A percentile compares a stretch with the other conserved stretches of the same genome.
Evolutionary conservation across 2,888 invertebrate genomes (phyloP).

Genomic region (Erannis defoliaria): DNA sequence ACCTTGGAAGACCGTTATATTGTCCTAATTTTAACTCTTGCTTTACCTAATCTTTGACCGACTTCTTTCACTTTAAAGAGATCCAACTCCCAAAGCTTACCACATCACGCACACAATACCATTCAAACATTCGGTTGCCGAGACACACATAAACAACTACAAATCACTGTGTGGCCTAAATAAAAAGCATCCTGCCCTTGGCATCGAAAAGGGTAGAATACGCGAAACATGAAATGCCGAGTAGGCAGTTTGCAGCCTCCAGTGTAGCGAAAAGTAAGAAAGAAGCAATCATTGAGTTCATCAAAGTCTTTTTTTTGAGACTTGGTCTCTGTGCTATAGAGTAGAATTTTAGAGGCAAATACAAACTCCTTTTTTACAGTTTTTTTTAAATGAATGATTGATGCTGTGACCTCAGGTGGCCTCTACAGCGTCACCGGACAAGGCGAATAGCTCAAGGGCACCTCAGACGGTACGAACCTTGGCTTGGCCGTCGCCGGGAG

Average conservation of each 20-base stretch:
- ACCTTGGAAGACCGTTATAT: too few relatives aligned
- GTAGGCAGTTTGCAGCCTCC: constrained; percentile 36
- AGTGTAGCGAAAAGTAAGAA: neutral
- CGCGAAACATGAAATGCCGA: constrained; percentile 38
- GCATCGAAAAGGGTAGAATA: constrained; percentile 27
- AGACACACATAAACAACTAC: constrained; percentile 20
- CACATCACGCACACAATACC: constrained; percentile 6
- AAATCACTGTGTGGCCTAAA: constrained; percentile 24
- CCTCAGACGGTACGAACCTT: too few relatives aligned
- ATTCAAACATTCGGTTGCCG: constrained; percentile 19
- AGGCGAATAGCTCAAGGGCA: too few relatives aligned
- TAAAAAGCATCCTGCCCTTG: constrained; percentile 32
- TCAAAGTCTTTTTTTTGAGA: too few relatives aligned
- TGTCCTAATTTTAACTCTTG: too few relatives aligned
- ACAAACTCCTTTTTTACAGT: too few relatives aligned
- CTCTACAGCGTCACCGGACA: too few relatives aligned
- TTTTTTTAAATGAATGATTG: too few relatives aligned
- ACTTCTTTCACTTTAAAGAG: neutral
- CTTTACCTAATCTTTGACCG: neutral
- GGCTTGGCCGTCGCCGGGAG: too few relatives aligned
- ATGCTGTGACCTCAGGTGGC: too few relatives aligned
- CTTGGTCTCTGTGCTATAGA: too few relatives aligned
- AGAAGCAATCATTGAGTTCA: neutral
- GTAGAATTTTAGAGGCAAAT: too few relatives aligned
- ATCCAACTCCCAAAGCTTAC: neutral